Evolutionary conservation across 1,140 invertebrate genomes (phyloP).

Genomic region (Drosophila erecta): DNA sequence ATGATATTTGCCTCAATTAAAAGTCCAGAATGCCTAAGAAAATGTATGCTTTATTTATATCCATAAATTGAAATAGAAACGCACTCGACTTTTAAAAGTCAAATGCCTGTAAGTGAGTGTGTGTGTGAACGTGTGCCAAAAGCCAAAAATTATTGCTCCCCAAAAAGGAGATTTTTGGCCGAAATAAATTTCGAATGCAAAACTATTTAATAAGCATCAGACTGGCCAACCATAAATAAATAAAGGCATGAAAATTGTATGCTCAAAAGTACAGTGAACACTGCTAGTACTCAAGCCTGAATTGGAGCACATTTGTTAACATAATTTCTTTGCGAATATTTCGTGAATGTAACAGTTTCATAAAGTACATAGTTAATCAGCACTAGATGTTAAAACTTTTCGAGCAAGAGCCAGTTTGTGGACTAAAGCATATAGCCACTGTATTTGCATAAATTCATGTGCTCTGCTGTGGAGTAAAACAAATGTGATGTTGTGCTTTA

Average conservation of each 20-base stretch:
- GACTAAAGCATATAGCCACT: constrained; percentile 2
- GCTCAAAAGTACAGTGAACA: constrained; percentile 14
- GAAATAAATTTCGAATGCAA: constrained; percentile 71
- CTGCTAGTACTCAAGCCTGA: neutral
- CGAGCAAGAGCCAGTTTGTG: neutral
- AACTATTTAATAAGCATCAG: constrained; percentile 81
- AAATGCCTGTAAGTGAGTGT: constrained; percentile 41
- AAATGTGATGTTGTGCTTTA: constrained; percentile 47
- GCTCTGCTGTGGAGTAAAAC: constrained; percentile 13
- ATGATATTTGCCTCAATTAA: constrained; percentile 47
- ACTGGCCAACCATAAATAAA: constrained; percentile 67
- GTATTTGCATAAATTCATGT: constrained; percentile 21
- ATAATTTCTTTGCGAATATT: too few relatives aligned
- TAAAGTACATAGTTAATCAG: too few relatives aligned
- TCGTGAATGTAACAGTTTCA: too few relatives aligned
- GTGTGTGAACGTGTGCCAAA: constrained; percentile 24
- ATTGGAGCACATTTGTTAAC: neutral
- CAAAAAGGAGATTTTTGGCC: constrained; percentile 24
- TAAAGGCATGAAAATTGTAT: constrained; percentile 53
- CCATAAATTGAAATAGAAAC: constrained; percentile 41
- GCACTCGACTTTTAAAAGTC: constrained; percentile 40
- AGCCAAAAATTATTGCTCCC: constrained; percentile 60
- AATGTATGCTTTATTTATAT: constrained; percentile 36
- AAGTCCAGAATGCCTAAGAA: constrained; percentile 31
- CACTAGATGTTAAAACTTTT: neutral